Conservation (phyloP, 92 coral and sea anemone genomes). For the Epizoanthus illoricatus region DNA sequence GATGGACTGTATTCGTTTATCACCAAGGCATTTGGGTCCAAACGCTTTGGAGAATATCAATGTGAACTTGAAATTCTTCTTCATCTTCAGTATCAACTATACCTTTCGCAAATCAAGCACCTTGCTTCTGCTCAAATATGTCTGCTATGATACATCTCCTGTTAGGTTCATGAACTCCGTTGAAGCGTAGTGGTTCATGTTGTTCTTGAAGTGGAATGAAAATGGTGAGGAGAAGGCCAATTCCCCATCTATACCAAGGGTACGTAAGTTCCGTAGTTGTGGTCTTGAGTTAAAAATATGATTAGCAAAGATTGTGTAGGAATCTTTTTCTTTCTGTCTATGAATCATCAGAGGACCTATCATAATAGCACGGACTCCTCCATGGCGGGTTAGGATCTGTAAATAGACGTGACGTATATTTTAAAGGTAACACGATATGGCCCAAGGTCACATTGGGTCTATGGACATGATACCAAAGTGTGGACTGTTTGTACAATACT, state of each 20-base stretch:
- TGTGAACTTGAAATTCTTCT: constrained; percentile 23
- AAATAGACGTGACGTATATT: constrained; percentile 45
- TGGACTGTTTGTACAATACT: constrained; percentile 40
- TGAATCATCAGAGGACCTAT: constrained; percentile 48
- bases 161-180: constrained; percentile 32
- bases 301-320: constrained; percentile 43
- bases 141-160: constrained; percentile 24
- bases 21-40: constrained; percentile 39
- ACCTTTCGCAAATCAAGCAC: constrained; percentile 34
- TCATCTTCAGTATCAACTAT: constrained; percentile 31
- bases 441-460: constrained; percentile 53
- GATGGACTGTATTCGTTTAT: constrained; percentile 23
- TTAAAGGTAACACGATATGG: constrained; percentile 42
- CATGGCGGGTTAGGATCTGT: constrained; percentile 30
- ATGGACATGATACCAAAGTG: constrained; percentile 43
- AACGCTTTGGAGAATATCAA: constrained; percentile 7
- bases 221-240: constrained; percentile 43
- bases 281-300: neutral
- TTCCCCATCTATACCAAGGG: constrained; percentile 51
- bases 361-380: constrained; percentile 49
- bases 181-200: constrained; percentile 38
- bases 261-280: neutral
- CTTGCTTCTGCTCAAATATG: constrained; percentile 43
- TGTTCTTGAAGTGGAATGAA: constrained; percentile 46
- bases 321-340: constrained; percentile 35